Evolutionary conservation across 2,113 vertebrate species (phyloP).

Genomic region (Athene noctua): DNA sequence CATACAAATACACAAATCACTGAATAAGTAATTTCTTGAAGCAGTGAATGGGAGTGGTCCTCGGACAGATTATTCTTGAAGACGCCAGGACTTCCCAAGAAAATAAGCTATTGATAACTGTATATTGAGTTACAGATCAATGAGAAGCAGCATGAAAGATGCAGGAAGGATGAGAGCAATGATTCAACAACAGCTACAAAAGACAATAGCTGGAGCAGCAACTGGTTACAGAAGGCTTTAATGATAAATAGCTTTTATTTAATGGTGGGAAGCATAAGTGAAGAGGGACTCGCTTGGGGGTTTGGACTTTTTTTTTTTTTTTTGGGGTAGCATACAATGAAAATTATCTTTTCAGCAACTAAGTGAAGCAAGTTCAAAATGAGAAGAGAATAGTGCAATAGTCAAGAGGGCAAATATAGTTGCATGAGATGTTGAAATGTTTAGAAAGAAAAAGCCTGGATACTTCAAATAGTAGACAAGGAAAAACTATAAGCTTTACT

Average conservation of each 20-base stretch:
- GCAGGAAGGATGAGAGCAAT: not conserved
- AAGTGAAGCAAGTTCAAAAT: not conserved
- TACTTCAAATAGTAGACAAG: not conserved
- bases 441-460: not conserved
- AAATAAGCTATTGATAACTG: not conserved
- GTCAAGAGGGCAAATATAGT: not conserved
- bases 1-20: not conserved
- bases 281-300: not conserved
- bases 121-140: not conserved
- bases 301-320: not conserved
- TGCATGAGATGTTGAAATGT: not conserved
- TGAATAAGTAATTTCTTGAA: not conserved
- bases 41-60: not conserved
- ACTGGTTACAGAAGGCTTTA: not conserved
- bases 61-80: not conserved
- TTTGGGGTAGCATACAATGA: not conserved
- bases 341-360: not conserved
- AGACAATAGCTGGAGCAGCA: not conserved
- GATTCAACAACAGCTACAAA: not conserved
- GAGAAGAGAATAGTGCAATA: not conserved
- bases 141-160: not conserved
- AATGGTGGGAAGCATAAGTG: not conserved
- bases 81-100: not conserved
- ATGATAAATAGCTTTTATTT: not conserved
- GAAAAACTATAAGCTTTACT: not conserved